Evolutionary conservation across 92 coral and sea anemone species (phyloP).

Genomic region (Porites lobata): DNA sequence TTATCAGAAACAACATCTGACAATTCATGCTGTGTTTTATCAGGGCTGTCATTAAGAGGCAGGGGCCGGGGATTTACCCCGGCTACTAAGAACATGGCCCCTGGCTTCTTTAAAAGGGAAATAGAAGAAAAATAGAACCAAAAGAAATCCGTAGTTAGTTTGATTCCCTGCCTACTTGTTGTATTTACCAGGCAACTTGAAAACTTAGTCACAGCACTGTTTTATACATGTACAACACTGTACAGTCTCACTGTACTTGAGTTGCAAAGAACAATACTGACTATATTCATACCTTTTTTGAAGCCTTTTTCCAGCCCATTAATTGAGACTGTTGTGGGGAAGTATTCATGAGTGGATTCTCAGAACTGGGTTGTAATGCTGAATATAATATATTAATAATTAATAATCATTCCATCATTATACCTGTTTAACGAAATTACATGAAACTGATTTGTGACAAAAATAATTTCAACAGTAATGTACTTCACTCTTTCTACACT

Average conservation of each 20-base stretch:
- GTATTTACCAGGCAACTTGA: no score
- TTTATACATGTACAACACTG: neutral
- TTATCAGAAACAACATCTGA: no score
- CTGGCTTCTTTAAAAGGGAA: no score
- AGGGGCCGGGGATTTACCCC: no score
- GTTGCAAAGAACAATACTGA: neutral
- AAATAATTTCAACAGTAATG: neutral
- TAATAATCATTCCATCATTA: neutral
- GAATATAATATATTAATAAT: neutral
- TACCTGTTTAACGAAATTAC: neutral
- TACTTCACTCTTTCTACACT: neutral
- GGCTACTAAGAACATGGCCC: no score
- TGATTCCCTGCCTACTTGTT: no score
- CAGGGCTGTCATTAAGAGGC: no score
- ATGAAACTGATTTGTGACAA: neutral
- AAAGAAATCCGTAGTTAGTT: no score
- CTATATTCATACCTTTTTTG: slow-evolving; percentile 42
- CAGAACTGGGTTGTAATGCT: slow-evolving; percentile 47
- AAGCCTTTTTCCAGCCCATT: slow-evolving; percentile 58
- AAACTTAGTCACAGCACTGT: no score
- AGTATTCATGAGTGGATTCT: slow-evolving; percentile 47
- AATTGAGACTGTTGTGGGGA: slow-evolving; percentile 33
- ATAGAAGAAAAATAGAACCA: no score
- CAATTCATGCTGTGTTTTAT: no score
- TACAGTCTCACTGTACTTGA: neutral